Percentiles rank a stretch among this genome's conserved stretches.
phyloP scores from a whole-genome alignment of 2,888 invertebrate genomes.

The Cryptocheilus praepositus region DNA sequence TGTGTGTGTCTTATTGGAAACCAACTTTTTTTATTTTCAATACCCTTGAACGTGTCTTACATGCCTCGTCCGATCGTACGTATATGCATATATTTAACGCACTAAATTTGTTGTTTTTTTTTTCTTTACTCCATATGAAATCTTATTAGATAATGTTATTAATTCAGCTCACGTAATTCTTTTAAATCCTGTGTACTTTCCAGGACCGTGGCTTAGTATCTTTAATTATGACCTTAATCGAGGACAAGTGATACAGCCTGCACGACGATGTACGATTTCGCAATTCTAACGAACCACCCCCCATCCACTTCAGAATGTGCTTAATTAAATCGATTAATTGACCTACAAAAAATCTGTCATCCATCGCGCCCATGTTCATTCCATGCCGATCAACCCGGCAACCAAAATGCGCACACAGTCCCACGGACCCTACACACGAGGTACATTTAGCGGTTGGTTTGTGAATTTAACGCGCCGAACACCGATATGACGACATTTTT shows the following conservation, averaged over 20 bases:
- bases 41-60: constrained; percentile 1
- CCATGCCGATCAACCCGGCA: too few relatives aligned
- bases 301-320: not conserved
- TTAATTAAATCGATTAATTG: not conserved
- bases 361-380: too few relatives aligned
- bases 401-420: too few relatives aligned
- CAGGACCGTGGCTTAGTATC: constrained; percentile 32
- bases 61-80: constrained; percentile 32
- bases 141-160: constrained; percentile 47
- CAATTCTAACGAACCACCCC: too few relatives aligned
- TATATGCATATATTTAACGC: constrained; percentile 54
- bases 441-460: too few relatives aligned
- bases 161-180: constrained; percentile 36
- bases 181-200: constrained; percentile 22
- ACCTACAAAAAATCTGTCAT: too few relatives aligned
- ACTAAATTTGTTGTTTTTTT: constrained; percentile 35
- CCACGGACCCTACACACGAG: too few relatives aligned
- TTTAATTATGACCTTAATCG: constrained; percentile 35
- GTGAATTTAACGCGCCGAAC: too few relatives aligned
- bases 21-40: too few relatives aligned
- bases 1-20: too few relatives aligned
- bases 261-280: constrained; percentile 43
- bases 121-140: constrained; percentile 43
- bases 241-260: constrained; percentile 33
- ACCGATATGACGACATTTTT: too few relatives aligned